Evolutionary conservation across 2,113 vertebrate species (phyloP).

Genomic region (Recurvirostra avosetta): DNA sequence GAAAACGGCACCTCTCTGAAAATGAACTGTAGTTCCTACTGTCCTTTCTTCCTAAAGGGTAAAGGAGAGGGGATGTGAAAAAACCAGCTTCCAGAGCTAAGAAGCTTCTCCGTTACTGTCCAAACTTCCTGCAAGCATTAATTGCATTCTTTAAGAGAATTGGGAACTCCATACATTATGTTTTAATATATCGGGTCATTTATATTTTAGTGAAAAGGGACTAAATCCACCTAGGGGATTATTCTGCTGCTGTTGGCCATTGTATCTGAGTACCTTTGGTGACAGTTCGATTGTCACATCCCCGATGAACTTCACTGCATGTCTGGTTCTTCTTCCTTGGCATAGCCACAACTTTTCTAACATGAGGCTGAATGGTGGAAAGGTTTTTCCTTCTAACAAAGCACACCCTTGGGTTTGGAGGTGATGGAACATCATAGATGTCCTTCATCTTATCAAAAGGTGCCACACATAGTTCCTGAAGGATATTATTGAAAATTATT

Average conservation of each 20-base stretch:
- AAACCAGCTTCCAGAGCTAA: background rate
- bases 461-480: background rate
- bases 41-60: background rate
- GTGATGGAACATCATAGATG: background rate
- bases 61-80: background rate
- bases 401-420: background rate
- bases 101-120: background rate
- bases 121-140: background rate
- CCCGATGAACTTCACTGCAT: background rate
- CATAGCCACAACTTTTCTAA: background rate
- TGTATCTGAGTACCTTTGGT: background rate
- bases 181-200: background rate
- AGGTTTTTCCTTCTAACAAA: background rate
- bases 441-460: background rate
- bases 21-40: background rate
- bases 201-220: background rate
- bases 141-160: background rate
- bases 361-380: background rate
- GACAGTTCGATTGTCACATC: background rate
- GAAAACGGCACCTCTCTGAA: background rate
- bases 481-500: background rate
- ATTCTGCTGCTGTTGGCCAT: background rate
- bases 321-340: background rate
- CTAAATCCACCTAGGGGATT: background rate
- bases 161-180: background rate